Conservation (phyloP, 2,113 vertebrate species). For the Psephotus haematonotus region DNA sequence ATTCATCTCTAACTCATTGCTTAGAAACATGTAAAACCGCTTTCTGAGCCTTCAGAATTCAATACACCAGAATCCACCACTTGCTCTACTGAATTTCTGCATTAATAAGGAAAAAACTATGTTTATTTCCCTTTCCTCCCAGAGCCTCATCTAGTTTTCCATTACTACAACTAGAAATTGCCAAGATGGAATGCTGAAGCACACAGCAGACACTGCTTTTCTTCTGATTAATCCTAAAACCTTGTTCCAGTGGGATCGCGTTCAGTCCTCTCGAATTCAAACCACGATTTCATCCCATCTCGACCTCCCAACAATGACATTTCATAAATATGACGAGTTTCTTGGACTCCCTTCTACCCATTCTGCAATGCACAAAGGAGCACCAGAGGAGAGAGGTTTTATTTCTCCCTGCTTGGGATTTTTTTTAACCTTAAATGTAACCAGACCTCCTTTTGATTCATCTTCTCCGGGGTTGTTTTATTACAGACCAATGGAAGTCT, state of each 20-base stretch:
- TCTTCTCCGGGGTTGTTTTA: neutral
- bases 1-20: neutral
- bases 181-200: neutral
- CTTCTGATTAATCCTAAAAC: neutral
- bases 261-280: neutral
- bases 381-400: neutral
- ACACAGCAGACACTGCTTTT: neutral
- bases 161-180: neutral
- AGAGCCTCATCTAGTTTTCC: conserved; percentile 10
- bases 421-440: neutral
- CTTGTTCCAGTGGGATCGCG: neutral
- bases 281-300: neutral
- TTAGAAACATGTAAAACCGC: neutral
- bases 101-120: neutral
- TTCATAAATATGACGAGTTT: neutral
- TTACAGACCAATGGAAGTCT: neutral
- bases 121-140: neutral
- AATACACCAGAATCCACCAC: neutral
- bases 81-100: neutral
- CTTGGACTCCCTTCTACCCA: neutral
- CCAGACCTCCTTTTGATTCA: neutral
- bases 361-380: neutral
- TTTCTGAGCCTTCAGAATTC: neutral
- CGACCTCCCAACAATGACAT: neutral
- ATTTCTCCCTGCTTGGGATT: neutral